phyloP scores from a whole-genome alignment of 2,888 invertebrate species.

The Rhagonycha lutea region DNA sequence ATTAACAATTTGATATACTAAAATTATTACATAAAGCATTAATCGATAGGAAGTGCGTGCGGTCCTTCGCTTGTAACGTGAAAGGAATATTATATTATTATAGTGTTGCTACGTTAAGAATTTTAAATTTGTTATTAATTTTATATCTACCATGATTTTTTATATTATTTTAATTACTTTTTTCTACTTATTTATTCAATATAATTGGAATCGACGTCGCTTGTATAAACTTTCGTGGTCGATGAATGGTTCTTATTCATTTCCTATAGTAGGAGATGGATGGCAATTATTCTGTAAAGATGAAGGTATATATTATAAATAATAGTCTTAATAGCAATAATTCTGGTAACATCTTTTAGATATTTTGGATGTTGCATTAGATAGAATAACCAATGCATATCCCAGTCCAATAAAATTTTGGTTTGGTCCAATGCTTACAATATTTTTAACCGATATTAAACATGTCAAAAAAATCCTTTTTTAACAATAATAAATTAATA shows the following conservation, averaged over 20 bases:
- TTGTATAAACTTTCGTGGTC: conserved; percentile 6
- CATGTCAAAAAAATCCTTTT: conserved; percentile 5
- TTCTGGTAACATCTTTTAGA: no score
- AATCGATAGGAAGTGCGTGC: no score
- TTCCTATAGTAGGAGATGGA: conserved; percentile 11
- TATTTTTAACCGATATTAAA: conserved; percentile 2
- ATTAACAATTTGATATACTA: no score
- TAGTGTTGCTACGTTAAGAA: no score
- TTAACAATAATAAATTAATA: conserved; percentile 9
- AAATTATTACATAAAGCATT: no score
- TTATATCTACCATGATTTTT: no score
- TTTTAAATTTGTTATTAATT: no score
- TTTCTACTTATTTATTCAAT: not conserved
- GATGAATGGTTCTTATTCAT: conserved; percentile 9
- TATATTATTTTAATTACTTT: not conserved
- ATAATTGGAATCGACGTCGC: conserved; percentile 8
- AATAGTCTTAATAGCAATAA: no score
- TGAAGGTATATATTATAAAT: conserved; percentile 22
- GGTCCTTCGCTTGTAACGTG: no score
- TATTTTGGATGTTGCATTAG: no score
- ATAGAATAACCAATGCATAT: not conserved
- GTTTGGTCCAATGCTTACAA: conserved; percentile 18
- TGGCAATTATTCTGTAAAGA: conserved; percentile 4
- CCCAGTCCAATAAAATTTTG: conserved; percentile 13
- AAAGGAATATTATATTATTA: no score